phyloP scores from a whole-genome alignment of 2,797 vertebrate species.

The Strix occidentalis region DNA sequence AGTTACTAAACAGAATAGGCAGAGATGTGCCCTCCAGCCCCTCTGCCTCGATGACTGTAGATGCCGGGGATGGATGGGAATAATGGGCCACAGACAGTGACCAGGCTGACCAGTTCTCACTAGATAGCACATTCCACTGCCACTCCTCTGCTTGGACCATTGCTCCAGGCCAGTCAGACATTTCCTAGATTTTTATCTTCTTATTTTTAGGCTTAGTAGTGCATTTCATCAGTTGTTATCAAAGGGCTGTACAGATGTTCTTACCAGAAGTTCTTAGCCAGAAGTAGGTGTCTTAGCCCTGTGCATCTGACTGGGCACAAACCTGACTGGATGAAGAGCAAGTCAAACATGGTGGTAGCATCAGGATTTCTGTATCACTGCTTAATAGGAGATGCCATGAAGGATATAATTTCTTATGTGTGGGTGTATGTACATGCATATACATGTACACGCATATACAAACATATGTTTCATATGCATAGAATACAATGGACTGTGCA shows the following conservation, averaged over 20 bases:
- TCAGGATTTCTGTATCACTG: background rate
- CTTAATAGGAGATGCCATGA: background rate
- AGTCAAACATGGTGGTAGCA: background rate
- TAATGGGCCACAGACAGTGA: background rate
- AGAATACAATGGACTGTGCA: background rate
- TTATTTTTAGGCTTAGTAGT: background rate
- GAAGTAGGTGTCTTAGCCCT: accelerated
- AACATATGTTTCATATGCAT: background rate
- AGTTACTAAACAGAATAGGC: background rate
- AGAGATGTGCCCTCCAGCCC: background rate
- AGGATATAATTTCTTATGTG: background rate
- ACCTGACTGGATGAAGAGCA: background rate
- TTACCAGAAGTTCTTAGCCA: background rate
- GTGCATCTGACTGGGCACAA: accelerated
- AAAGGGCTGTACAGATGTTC: background rate
- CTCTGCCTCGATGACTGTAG: background rate
- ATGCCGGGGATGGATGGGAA: background rate
- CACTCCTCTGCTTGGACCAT: background rate
- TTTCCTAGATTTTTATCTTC: background rate
- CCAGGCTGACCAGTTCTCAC: background rate
- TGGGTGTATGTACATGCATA: background rate
- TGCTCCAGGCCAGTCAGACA: background rate
- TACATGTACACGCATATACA: too few species aligned
- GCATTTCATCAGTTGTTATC: background rate
- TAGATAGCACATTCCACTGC: background rate